These are phyloP conservation scores for Ennomos erosarius DNA, from an alignment of 2,888 invertebrate genomes.

Conservation along the genomic window DNA sequence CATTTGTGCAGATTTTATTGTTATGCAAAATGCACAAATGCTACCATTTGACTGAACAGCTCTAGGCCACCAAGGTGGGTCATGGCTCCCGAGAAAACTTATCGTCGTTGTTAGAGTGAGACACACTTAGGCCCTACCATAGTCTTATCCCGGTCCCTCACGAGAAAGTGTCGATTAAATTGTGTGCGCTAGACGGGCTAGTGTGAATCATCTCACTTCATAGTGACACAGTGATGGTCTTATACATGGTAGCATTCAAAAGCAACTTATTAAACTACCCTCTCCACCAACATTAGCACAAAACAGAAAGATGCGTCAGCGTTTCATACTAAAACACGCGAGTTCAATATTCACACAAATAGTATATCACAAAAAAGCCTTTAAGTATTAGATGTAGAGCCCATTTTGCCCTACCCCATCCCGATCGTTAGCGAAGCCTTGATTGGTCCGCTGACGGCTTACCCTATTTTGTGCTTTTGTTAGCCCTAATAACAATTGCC, in stretches of 20 bases:
- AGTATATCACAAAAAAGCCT: conserved; percentile 28
- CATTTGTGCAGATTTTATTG: too few relatives aligned
- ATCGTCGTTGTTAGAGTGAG: too few relatives aligned
- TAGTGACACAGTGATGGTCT: background rate
- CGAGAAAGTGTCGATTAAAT: too few relatives aligned
- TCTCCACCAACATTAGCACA: conserved; percentile 31
- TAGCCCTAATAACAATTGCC: conserved; percentile 44
- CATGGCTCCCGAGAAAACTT: too few relatives aligned
- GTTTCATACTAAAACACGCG: conserved; percentile 32
- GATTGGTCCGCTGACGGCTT: conserved; percentile 60
- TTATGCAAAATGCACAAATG: too few relatives aligned
- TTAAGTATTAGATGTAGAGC: conserved; percentile 22
- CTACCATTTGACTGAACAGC: too few relatives aligned
- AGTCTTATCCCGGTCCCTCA: too few relatives aligned
- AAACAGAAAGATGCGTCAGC: conserved; percentile 37
- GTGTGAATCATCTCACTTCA: too few relatives aligned
- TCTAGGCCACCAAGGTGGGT: too few relatives aligned
- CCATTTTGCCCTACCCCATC: conserved; percentile 22
- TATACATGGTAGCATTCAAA: conserved; percentile 2
- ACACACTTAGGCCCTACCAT: too few relatives aligned
- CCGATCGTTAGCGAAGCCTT: conserved; percentile 56
- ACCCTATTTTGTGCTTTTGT: conserved; percentile 60
- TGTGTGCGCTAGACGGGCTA: too few relatives aligned
- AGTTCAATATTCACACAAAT: conserved; percentile 12
- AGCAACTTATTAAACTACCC: conserved; percentile 22